phyloP scores from a whole-genome alignment of 1,140 invertebrate species.

The Danaus melanippus region DNA sequence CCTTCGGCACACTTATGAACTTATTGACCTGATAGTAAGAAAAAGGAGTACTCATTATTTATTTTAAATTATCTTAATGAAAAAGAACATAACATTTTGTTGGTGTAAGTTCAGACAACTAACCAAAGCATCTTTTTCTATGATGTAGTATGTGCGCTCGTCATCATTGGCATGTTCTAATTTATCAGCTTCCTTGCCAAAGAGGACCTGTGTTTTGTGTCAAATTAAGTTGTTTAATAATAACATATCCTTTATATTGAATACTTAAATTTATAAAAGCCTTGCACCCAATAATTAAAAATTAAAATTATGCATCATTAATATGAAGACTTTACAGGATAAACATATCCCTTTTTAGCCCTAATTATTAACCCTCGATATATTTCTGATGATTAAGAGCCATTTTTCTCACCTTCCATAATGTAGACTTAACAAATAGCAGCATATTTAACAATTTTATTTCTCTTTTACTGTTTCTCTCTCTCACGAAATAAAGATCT shows the following conservation, averaged over 20 bases:
- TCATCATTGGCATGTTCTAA: slow-evolving; percentile 99
- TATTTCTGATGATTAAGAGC: too few relatives aligned
- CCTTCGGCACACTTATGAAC: slow-evolving; percentile 98
- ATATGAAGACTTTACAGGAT: background rate
- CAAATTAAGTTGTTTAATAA: slow-evolving; percentile 22
- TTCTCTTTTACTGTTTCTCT: slow-evolving; percentile 95
- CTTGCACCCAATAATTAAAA: too few relatives aligned
- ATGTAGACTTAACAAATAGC: slow-evolving; percentile 94
- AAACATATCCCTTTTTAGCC: background rate
- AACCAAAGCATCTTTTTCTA: slow-evolving; percentile 97
- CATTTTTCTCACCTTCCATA: slow-evolving; percentile 88
- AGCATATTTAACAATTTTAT: slow-evolving; percentile 96
- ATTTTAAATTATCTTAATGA: background rate
- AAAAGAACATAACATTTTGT: background rate
- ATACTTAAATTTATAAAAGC: background rate
- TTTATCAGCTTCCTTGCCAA: slow-evolving; percentile 98
- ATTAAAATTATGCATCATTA: too few relatives aligned
- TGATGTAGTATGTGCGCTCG: slow-evolving; percentile 97
- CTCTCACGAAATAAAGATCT: slow-evolving; percentile 94
- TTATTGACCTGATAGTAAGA: slow-evolving; percentile 80
- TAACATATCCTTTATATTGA: slow-evolving; percentile 7
- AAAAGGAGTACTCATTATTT: slow-evolving; percentile 3
- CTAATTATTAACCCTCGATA: background rate
- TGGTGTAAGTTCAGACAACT: slow-evolving; percentile 10
- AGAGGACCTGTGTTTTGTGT: slow-evolving; percentile 79